These are phyloP conservation scores for Nettapus auritus DNA, from an alignment of 2,113 vertebrate genomes.

Conservation along the genomic window DNA sequence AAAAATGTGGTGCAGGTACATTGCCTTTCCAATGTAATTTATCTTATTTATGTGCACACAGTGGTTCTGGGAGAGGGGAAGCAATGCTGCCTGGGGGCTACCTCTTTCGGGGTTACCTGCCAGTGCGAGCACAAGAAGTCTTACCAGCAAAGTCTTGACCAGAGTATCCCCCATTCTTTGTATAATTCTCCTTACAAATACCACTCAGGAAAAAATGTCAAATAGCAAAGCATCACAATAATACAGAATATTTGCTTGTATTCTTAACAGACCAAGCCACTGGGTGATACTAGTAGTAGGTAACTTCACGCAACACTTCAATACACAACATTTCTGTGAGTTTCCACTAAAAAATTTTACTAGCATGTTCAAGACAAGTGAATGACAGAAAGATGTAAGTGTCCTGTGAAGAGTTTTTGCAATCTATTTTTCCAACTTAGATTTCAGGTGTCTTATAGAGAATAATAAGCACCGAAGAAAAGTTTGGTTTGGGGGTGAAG, in stretches of 20 bases:
- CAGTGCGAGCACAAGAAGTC: rapidly evolving
- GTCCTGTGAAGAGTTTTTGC: neutral
- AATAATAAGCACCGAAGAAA: neutral
- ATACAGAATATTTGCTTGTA: neutral
- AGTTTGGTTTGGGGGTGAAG: neutral
- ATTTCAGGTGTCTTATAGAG: neutral
- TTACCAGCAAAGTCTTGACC: neutral
- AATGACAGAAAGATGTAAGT: neutral
- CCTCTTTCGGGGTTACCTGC: neutral
- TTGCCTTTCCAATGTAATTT: neutral
- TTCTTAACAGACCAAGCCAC: neutral
- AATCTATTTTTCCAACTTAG: neutral
- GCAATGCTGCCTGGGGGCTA: rapidly evolving
- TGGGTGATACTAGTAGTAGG: neutral
- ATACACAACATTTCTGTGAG: neutral
- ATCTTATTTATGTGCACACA: neutral
- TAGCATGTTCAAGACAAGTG: neutral
- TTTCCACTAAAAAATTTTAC: neutral
- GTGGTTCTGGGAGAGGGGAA: neutral
- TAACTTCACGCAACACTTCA: neutral
- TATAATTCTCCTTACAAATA: neutral
- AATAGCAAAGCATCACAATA: neutral
- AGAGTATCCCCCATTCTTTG: too few relatives aligned
- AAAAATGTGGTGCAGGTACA: neutral
- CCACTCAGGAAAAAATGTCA: neutral